Evolutionary conservation across 2,797 vertebrate species (phyloP).

Genomic region (Naso thynnoides): DNA sequence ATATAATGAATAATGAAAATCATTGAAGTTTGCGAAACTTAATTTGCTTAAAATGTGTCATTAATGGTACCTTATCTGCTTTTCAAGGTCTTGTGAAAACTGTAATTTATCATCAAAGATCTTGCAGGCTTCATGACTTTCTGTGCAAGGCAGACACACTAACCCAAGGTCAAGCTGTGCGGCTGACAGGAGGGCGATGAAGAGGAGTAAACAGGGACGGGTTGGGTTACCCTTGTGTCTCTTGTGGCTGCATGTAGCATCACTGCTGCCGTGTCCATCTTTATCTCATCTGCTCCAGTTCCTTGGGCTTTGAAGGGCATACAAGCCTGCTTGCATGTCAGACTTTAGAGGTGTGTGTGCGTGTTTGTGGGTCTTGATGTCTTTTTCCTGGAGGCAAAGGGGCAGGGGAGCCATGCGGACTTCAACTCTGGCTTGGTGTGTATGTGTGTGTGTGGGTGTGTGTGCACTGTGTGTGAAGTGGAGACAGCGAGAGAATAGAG

Average conservation of each 20-base stretch:
- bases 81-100: neutral
- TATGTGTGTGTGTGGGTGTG: slow-evolving; percentile 22
- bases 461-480: slow-evolving; percentile 37
- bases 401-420: slow-evolving; percentile 41
- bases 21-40: neutral
- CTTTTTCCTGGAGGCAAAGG: slow-evolving; percentile 57
- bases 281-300: slow-evolving; percentile 60
- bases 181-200: slow-evolving; percentile 39
- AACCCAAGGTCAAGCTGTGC: slow-evolving; percentile 46
- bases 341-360: slow-evolving; percentile 44
- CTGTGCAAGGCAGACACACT: neutral
- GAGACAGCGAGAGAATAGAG: slow-evolving; percentile 61
- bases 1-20: neutral
- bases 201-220: slow-evolving; percentile 47
- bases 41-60: neutral
- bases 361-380: slow-evolving; percentile 56
- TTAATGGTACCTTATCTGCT: neutral
- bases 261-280: slow-evolving; percentile 44
- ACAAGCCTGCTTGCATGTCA: slow-evolving; percentile 55
- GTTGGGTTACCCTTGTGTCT: slow-evolving; percentile 45
- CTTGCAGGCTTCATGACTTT: slow-evolving; percentile 19
- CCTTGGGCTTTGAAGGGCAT: slow-evolving; percentile 51
- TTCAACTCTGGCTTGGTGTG: slow-evolving; percentile 26
- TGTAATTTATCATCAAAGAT: slow-evolving; percentile 17
- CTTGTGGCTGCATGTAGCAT: slow-evolving; percentile 28